Evolutionary conservation across 2,797 vertebrate species (phyloP).

Genomic region (Hemibagrus guttatus): DNA sequence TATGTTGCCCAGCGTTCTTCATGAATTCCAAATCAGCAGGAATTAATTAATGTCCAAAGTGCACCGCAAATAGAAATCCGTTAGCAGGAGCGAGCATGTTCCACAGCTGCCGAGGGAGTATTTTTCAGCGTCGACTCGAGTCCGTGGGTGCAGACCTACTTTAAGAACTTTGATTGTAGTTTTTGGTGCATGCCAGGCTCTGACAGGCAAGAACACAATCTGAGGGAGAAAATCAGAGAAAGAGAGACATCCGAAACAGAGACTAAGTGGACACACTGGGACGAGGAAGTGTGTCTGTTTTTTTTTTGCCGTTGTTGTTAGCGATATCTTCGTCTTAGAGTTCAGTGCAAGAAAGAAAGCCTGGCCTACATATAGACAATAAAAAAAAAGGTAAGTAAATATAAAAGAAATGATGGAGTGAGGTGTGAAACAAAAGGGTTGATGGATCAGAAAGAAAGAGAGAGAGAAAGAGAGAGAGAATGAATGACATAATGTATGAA

Average conservation of each 20-base stretch:
- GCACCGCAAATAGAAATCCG: conserved; percentile 50
- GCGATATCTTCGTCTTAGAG: not conserved
- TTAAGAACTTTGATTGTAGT: conserved; percentile 39
- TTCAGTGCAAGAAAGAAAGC: not conserved
- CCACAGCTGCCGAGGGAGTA: conserved; percentile 2
- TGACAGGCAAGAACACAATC: conserved; percentile 23
- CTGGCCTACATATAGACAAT: not conserved
- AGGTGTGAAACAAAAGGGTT: not conserved
- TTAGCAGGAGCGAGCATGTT: conserved; percentile 35
- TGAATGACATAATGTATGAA: not conserved
- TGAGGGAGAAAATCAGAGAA: conserved; percentile 15
- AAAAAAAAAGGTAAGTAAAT: not conserved
- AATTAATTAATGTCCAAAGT: conserved; percentile 63
- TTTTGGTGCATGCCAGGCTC: conserved; percentile 15
- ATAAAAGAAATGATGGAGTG: not conserved
- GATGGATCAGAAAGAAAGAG: not conserved
- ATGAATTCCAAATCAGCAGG: conserved; percentile 66
- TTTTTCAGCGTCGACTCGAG: conserved; percentile 31
- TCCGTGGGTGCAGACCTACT: conserved; percentile 41
- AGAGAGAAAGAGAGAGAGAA: no score
- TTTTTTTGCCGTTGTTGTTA: not conserved
- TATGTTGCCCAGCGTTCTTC: conserved; percentile 58
- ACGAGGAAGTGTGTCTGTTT: not conserved
- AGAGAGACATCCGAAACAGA: not conserved
- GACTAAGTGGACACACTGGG: conserved; percentile 30